Percentiles rank a stretch among this genome's conserved stretches.
phyloP scores from a whole-genome alignment of 1,140 invertebrate genomes.

The Eumeta japonica region DNA sequence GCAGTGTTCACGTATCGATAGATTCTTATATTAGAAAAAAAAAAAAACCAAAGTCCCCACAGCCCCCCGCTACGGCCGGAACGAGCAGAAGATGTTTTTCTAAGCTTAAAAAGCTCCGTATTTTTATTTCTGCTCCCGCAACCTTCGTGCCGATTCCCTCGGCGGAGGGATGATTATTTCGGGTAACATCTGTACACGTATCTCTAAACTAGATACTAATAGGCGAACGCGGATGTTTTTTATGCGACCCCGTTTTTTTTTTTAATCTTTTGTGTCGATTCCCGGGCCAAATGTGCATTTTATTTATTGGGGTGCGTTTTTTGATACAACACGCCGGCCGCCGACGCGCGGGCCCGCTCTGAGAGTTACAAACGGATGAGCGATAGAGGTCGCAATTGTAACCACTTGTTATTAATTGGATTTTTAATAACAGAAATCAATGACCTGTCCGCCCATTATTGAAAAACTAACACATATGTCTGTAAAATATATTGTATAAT shows the following conservation, averaged over 20 bases:
- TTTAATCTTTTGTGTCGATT: conserved; percentile 43
- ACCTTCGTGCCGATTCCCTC: conserved; percentile 37
- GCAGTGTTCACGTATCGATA: too few relatives aligned
- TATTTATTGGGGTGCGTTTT: conserved; percentile 37
- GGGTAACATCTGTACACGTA: conserved; percentile 52
- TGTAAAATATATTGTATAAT: too few relatives aligned
- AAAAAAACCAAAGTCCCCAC: too few relatives aligned
- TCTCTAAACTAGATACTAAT: conserved; percentile 56
- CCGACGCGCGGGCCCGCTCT: conserved; percentile 3
- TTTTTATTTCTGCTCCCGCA: conserved; percentile 21
- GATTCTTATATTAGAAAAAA: too few relatives aligned
- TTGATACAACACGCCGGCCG: conserved; percentile 8
- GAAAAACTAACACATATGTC: too few relatives aligned
- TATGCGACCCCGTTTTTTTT: conserved; percentile 41
- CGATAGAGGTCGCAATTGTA: conserved; percentile 36
- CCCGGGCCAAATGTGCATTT: conserved; percentile 42
- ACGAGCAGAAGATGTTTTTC: too few relatives aligned
- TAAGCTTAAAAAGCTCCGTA: too few relatives aligned
- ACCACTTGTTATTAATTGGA: conserved; percentile 48
- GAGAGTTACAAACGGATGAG: conserved; percentile 29
- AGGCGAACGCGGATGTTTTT: conserved; percentile 56
- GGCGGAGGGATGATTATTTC: conserved; percentile 53
- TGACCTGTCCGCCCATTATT: too few relatives aligned
- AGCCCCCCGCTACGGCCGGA: too few relatives aligned
- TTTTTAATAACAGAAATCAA: conserved; percentile 18